Percentiles rank a stretch among this genome's conserved stretches.
Conservation (phyloP, 2,113 vertebrate species). For the Vulpes vulpes region DNA sequence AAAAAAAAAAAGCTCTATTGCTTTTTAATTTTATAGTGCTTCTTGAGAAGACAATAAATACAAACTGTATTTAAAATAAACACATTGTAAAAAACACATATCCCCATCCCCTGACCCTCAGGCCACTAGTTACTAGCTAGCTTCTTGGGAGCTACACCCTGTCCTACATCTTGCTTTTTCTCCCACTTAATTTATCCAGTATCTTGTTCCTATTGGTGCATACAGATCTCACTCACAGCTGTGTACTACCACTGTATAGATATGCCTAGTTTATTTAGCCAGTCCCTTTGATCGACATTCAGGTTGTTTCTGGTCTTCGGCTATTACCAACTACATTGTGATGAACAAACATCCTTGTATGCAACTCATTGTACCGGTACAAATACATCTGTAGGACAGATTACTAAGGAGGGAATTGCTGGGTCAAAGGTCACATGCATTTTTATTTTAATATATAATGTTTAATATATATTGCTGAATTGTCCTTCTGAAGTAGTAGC, state of each 20-base stretch:
- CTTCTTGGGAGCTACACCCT: not conserved
- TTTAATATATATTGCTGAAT: not conserved
- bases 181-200: not conserved
- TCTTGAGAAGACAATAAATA: conserved; percentile 23
- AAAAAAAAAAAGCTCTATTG: too few relatives aligned
- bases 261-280: not conserved
- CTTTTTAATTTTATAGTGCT: conserved; percentile 8
- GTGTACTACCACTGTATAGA: not conserved
- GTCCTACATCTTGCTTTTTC: not conserved
- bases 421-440: not conserved
- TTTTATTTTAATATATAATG: not conserved
- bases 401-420: not conserved
- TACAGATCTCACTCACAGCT: not conserved
- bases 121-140: not conserved
- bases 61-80: conserved; percentile 28
- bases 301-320: not conserved
- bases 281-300: not conserved
- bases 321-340: not conserved
- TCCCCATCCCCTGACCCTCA: not conserved
- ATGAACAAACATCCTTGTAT: not conserved
- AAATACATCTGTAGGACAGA: not conserved
- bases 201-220: not conserved
- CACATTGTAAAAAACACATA: not conserved
- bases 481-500: not conserved
- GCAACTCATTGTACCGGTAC: not conserved